phyloP scores from a whole-genome alignment of 2,113 vertebrate genomes.

The Chascanopsetta lugubris region DNA sequence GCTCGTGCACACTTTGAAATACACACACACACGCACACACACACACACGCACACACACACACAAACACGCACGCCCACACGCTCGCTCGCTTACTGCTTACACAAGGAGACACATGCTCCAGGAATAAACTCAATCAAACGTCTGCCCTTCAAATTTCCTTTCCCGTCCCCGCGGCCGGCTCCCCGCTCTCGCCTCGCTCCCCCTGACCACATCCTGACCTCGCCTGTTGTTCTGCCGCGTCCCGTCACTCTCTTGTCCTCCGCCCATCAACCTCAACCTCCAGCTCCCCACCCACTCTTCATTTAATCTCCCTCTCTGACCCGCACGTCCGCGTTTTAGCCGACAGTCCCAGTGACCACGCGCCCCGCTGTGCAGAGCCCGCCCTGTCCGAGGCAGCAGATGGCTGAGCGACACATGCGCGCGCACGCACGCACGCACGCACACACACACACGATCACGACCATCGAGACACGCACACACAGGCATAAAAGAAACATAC shows the following conservation, averaged over 20 bases:
- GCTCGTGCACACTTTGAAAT: conserved; percentile 61
- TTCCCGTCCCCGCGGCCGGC: conserved; percentile 39
- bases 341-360: conserved; percentile 34
- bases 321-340: neutral
- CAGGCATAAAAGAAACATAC: neutral
- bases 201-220: conserved; percentile 38
- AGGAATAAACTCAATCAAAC: conserved; percentile 71
- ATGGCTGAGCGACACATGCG: conserved; percentile 56
- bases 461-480: neutral
- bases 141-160: conserved; percentile 62
- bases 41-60: conserved; percentile 44
- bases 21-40: conserved; percentile 39
- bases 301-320: conserved; percentile 10
- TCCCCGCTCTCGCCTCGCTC: conserved; percentile 8
- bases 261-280: conserved; percentile 35
- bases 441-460: neutral
- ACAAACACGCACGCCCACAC: conserved; percentile 26
- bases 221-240: conserved; percentile 39
- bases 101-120: conserved; percentile 58
- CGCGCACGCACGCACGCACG: conserved; percentile 7
- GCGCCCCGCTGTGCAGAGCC: conserved; percentile 51
- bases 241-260: conserved; percentile 27
- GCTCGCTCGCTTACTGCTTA: conserved; percentile 52
- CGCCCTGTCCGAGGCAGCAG: conserved; percentile 58
- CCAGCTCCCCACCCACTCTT: conserved; percentile 30